Conservation (phyloP, 2,888 invertebrate species). For the Spialia ferax region DNA sequence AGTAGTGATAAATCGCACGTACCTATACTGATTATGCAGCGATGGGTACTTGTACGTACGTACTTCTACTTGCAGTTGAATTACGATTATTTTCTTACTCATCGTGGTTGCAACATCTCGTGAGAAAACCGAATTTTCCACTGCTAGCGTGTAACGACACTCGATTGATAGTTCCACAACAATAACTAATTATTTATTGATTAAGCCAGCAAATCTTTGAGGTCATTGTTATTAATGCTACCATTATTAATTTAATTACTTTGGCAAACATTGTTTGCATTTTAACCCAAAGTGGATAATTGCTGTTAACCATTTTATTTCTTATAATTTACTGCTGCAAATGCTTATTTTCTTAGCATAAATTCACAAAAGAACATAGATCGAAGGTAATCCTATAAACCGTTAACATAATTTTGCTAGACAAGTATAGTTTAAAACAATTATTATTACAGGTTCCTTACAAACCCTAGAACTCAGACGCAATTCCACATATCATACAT, state of each 20-base stretch:
- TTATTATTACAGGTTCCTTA: constrained; percentile 73
- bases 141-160: constrained; percentile 7
- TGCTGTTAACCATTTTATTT: not conserved
- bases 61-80: not conserved
- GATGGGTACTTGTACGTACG: too few species aligned
- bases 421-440: too few species aligned
- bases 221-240: not conserved
- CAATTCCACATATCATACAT: constrained; percentile 86
- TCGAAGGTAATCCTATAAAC: too few species aligned
- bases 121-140: constrained; percentile 23
- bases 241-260: constrained; percentile 2
- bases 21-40: too few species aligned
- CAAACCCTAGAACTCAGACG: constrained; percentile 78
- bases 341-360: not conserved
- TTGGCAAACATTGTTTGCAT: constrained; percentile 2
- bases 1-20: too few species aligned
- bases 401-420: too few species aligned
- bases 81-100: not conserved
- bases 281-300: constrained; percentile 2
- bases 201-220: constrained; percentile 17
- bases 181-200: constrained; percentile 18
- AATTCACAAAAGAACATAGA: not conserved
- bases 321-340: not conserved
- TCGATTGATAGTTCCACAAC: constrained; percentile 21
- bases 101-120: not conserved